A percentile compares a stretch with the other conserved stretches of the same genome.
Evolutionary conservation across 2,113 vertebrate genomes (phyloP).

Genomic region (Ceyx melanurus): DNA sequence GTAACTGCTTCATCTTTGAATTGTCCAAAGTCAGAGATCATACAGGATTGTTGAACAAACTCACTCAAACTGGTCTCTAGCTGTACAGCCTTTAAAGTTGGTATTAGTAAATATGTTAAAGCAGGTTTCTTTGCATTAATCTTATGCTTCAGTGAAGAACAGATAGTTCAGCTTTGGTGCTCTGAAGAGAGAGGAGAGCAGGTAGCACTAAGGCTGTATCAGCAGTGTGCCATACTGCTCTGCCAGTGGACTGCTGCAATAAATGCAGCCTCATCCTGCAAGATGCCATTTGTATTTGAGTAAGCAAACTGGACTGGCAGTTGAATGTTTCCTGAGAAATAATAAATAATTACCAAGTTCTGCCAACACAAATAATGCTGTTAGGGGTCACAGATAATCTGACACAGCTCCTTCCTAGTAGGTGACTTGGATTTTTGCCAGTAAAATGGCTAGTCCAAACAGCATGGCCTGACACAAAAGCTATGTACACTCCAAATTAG

Average conservation of each 20-base stretch:
- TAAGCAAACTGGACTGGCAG: background rate
- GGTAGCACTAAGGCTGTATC: background rate
- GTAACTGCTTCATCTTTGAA: background rate
- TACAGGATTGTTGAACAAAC: background rate
- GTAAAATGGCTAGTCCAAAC: background rate
- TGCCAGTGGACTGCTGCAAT: background rate
- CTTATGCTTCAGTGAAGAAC: background rate
- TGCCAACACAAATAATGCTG: fast-evolving
- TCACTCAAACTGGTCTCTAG: background rate
- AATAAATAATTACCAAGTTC: background rate
- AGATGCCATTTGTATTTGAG: background rate
- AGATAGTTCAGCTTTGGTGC: background rate
- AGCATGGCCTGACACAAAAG: background rate
- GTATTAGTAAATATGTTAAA: background rate
- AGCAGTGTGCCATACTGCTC: background rate
- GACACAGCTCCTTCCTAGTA: background rate
- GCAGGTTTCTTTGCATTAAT: background rate
- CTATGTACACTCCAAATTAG: background rate
- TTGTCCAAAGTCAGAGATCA: background rate
- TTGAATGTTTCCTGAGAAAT: background rate
- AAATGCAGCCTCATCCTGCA: background rate
- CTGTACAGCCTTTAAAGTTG: background rate
- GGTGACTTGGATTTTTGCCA: background rate
- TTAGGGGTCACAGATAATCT: background rate
- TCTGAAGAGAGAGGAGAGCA: background rate